Conservation (phyloP, 2,113 vertebrate genomes). For the Datnioides undecimradiatus region DNA sequence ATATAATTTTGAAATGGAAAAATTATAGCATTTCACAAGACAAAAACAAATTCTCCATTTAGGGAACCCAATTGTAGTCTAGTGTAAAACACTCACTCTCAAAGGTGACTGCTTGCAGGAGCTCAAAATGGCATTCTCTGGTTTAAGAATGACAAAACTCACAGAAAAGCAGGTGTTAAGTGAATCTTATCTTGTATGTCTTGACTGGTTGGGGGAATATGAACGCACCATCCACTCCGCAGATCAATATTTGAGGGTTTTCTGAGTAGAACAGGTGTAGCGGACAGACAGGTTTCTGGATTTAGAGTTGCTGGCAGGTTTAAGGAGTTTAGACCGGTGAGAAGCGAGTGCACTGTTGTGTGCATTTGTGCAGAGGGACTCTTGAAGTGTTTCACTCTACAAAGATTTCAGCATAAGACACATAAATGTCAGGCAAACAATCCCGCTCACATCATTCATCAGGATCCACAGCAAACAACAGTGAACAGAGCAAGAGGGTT, state of each 20-base stretch:
- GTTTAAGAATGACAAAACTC: not conserved
- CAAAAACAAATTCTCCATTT: not conserved
- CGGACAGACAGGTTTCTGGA: conserved; percentile 1
- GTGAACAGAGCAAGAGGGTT: conserved; percentile 41
- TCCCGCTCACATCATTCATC: conserved; percentile 28
- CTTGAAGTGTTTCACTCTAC: not conserved
- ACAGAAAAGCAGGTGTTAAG: not conserved
- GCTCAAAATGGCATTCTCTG: not conserved
- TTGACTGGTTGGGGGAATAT: not conserved
- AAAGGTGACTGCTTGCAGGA: not conserved
- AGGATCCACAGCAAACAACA: conserved; percentile 30
- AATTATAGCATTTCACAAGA: not conserved
- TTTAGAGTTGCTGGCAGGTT: not conserved
- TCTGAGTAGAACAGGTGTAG: conserved; percentile 50
- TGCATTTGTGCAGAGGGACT: not conserved
- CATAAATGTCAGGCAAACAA: conserved; percentile 17
- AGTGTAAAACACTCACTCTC: not conserved
- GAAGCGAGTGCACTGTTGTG: not conserved
- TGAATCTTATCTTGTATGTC: not conserved
- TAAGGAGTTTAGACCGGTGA: not conserved
- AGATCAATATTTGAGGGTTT: conserved; percentile 48
- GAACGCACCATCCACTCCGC: conserved; percentile 23
- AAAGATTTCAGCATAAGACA: not conserved
- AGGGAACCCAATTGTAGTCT: not conserved
- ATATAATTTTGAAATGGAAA: not conserved